phyloP scores from a whole-genome alignment of 2,797 vertebrate genomes.

The Callimico goeldii region DNA sequence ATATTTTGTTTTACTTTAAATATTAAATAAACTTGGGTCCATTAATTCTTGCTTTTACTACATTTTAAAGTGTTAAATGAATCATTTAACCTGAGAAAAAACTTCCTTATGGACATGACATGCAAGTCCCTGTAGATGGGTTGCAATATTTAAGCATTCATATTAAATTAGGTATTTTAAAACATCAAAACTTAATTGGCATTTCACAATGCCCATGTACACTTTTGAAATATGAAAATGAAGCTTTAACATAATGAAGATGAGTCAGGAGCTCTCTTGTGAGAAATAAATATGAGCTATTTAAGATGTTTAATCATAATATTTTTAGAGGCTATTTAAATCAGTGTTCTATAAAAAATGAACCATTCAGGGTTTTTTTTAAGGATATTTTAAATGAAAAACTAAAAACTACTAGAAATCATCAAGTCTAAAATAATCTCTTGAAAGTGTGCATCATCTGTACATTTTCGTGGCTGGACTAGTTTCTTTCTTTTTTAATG shows the following conservation, averaged over 20 bases:
- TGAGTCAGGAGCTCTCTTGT: neutral
- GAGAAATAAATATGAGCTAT: conserved; percentile 26
- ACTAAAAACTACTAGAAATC: neutral
- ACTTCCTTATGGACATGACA: neutral
- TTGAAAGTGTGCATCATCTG: neutral
- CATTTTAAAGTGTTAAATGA: neutral
- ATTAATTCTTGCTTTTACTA: neutral
- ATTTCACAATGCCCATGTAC: conserved; percentile 3
- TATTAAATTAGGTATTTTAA: conserved; percentile 47
- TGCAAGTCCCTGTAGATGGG: neutral
- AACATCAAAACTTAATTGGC: conserved; percentile 36
- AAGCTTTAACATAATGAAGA: conserved; percentile 26
- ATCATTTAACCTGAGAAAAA: neutral
- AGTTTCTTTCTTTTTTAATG: neutral
- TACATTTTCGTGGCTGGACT: neutral
- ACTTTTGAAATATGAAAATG: conserved; percentile 39
- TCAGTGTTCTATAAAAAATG: neutral
- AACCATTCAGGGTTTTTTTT: neutral
- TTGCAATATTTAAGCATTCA: conserved; percentile 53
- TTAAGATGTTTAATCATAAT: neutral
- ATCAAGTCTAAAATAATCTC: neutral
- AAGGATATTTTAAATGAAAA: conserved; percentile 28
- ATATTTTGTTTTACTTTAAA: neutral
- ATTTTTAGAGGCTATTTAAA: conserved; percentile 36
- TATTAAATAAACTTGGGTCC: neutral